Conservation (phyloP, 2,113 vertebrate genomes). For the Ictidomys tridecemlineatus region DNA sequence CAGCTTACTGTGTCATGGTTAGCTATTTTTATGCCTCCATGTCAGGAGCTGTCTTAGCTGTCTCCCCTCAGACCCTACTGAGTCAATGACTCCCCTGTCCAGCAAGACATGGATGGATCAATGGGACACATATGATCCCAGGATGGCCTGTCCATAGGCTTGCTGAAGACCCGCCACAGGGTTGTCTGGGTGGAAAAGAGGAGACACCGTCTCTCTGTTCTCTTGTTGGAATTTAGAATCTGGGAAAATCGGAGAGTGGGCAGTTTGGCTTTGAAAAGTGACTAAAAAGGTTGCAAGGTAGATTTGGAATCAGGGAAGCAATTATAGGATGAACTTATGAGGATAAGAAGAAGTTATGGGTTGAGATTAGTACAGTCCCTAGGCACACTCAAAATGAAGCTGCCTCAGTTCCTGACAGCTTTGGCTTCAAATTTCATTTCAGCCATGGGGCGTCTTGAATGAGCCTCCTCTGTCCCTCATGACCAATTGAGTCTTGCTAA, state of each 20-base stretch:
- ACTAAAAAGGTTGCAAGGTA: neutral
- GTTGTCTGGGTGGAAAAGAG: neutral
- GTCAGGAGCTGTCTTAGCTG: neutral
- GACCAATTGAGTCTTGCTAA: neutral
- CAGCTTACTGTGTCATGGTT: neutral
- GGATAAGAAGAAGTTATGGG: neutral
- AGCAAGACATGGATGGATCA: neutral
- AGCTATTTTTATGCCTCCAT: neutral
- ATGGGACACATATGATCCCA: neutral
- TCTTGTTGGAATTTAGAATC: slow-evolving; percentile 13
- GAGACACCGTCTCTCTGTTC: neutral
- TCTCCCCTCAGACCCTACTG: neutral
- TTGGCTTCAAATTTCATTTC: neutral
- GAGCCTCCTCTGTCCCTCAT: neutral
- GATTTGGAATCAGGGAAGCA: neutral
- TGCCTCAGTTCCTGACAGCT: neutral
- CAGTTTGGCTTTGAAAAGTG: neutral
- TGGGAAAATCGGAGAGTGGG: neutral
- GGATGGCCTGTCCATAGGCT: neutral
- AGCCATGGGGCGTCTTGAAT: neutral
- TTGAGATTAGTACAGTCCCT: neutral
- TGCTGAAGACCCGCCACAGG: neutral
- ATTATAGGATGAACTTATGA: neutral
- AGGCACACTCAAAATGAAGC: neutral
- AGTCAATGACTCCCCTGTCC: neutral